Evolutionary conservation across 2,888 invertebrate species (phyloP).

Genomic region (Andrena praecox): DNA sequence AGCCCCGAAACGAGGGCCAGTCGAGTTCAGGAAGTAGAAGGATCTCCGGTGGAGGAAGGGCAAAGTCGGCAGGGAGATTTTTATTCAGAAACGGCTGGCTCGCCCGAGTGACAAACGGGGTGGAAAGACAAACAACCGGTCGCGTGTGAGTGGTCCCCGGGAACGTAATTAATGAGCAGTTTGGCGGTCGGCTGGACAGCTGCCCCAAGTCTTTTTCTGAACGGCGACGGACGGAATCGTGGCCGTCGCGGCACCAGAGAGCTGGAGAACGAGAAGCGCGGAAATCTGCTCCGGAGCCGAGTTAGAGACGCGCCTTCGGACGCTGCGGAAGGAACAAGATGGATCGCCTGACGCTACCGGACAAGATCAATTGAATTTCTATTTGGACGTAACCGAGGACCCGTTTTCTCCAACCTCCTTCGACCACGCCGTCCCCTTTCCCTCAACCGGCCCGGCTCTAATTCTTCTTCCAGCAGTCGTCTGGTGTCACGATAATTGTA

Average conservation of each 20-base stretch:
- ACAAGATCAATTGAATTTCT: slow-evolving; percentile 88
- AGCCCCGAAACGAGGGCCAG: too few species aligned
- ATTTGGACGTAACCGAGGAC: slow-evolving; percentile 81
- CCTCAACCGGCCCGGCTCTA: slow-evolving; percentile 50
- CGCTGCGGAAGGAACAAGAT: slow-evolving; percentile 85
- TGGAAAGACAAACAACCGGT: slow-evolving; percentile 77
- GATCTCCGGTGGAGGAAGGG: not conserved
- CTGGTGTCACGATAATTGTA: slow-evolving; percentile 54
- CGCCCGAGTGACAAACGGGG: slow-evolving; percentile 56
- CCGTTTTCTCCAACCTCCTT: slow-evolving; percentile 47
- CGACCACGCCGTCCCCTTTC: slow-evolving; percentile 21
- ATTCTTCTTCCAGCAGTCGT: slow-evolving; percentile 63
- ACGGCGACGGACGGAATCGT: slow-evolving; percentile 77
- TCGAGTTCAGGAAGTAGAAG: not conserved
- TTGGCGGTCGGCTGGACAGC: slow-evolving; percentile 84
- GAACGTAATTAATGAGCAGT: slow-evolving; percentile 84
- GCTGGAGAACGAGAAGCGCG: slow-evolving; percentile 75
- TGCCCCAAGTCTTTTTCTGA: slow-evolving; percentile 79
- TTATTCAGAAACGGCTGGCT: slow-evolving; percentile 66
- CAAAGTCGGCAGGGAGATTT: slow-evolving; percentile 69
- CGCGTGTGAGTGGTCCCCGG: slow-evolving; percentile 74
- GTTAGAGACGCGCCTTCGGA: slow-evolving; percentile 77
- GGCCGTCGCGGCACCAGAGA: slow-evolving; percentile 74
- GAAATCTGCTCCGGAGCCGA: slow-evolving; percentile 76
- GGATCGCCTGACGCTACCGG: slow-evolving; percentile 86